Evolutionary conservation across 2,113 vertebrate genomes (phyloP).

Genomic region (Drymodes brunneopygia): DNA sequence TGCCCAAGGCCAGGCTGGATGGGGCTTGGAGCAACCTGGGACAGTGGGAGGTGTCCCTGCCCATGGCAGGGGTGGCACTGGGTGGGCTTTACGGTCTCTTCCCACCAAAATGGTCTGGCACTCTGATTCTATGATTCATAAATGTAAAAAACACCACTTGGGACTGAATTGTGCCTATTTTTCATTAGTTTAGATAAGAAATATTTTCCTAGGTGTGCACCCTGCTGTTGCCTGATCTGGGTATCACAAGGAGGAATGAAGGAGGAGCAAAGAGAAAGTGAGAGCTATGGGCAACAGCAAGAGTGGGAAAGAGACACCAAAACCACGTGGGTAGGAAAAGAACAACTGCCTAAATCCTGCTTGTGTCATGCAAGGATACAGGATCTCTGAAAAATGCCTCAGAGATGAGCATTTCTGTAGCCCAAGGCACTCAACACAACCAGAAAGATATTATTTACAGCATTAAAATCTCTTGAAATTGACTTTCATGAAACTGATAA

Average conservation of each 20-base stretch:
- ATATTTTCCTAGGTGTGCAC: neutral
- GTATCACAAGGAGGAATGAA: neutral
- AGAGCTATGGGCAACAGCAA: neutral
- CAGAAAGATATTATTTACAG: neutral
- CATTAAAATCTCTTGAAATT: neutral
- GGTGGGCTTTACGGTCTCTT: neutral
- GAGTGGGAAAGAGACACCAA: neutral
- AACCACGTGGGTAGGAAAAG: neutral
- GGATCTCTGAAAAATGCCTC: neutral
- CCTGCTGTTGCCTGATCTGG: neutral
- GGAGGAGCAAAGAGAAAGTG: neutral
- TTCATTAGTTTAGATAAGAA: neutral
- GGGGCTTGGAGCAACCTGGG: rapidly evolving
- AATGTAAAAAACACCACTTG: neutral
- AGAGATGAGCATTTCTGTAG: neutral
- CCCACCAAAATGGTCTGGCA: neutral
- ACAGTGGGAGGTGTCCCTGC: rapidly evolving
- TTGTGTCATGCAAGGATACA: neutral
- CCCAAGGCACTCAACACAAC: neutral
- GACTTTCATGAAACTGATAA: neutral
- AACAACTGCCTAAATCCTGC: neutral
- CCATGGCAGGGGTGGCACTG: neutral
- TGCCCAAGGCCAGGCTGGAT: rapidly evolving
- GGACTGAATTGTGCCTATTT: neutral
- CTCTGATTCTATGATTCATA: neutral